Evolutionary conservation across 92 coral and sea anemone genomes (phyloP), one percentile per base, ranked within the genome.

Genomic region (Ricordea florida): DNA sequence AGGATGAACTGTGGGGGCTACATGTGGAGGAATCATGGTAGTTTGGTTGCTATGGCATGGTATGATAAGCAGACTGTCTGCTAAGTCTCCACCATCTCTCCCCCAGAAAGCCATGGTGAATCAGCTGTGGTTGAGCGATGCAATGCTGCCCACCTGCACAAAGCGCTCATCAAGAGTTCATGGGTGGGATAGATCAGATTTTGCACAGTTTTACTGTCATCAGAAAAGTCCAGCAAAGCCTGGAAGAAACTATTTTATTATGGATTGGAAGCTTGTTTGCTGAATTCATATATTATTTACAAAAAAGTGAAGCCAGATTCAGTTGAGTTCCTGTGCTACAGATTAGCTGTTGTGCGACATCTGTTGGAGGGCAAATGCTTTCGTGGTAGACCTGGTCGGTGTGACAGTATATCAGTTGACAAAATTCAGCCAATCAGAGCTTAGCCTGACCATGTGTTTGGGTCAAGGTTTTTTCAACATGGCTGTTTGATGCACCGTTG

Each of bases 191-290:
- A 5, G 80, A 74, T 8, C 80, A 74, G 61, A 17, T 74, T 15
- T 1, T 41, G 9, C 14, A 25, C 24, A 74, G 58, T 15, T 74
- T 74, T 3, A 55, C 55, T 43, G 70, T 59, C 10, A 48, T 74
- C 10, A 74, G 48, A 52, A n/a, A 77, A 77, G 25, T 77, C 75
- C 24, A 42, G 83, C 15, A 77, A 77, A 34, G 83, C 75, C 26
- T 77, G 74, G 83, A 77, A 77, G 63, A 76, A 62, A 43, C 31
- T 76, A 10, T 49, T 50, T 47, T 45, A 53, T 31, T 62, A 76
- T 76, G 83, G 83, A 9, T 32, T 63, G 17, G 83, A 77, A 64
- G 83, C 64, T n/a, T 49, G 83, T 37, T 45, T 64, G 34, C 75
- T 52, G 23, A 34, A 77, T 43, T 77, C 53, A 13, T 49, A 50